Conservation (phyloP, 2,113 vertebrate species). For the Bothrops jararaca region DNA sequence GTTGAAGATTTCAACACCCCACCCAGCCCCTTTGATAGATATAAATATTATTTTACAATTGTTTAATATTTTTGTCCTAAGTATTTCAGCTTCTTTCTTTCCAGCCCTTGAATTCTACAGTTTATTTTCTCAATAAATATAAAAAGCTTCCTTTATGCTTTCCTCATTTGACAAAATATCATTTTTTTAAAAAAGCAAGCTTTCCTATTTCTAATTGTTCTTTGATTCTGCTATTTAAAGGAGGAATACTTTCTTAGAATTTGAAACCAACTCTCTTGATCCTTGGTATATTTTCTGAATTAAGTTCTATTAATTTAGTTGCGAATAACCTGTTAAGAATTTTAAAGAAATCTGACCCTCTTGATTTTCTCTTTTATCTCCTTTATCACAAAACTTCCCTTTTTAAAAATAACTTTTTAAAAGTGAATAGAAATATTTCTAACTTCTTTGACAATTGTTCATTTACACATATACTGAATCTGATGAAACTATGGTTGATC, state of each 20-base stretch:
- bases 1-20: background rate
- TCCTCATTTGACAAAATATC: background rate
- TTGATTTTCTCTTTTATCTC: background rate
- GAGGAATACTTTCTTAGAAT: background rate
- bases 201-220: background rate
- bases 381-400: background rate
- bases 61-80: background rate
- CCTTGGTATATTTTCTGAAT: background rate
- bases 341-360: background rate
- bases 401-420: background rate
- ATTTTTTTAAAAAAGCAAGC: background rate
- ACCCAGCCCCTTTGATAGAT: background rate
- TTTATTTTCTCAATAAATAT: background rate
- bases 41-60: background rate
- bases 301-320: background rate
- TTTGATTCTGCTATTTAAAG: background rate
- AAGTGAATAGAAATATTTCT: background rate
- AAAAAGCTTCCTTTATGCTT: background rate
- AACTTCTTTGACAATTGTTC: background rate
- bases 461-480: background rate
- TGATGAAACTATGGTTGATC: background rate
- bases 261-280: background rate
- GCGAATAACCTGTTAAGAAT: background rate
- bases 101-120: too few species aligned
- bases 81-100: background rate